Conservation (phyloP, 2,888 invertebrate genomes). For the Hirtodrosophila confusa region DNA sequence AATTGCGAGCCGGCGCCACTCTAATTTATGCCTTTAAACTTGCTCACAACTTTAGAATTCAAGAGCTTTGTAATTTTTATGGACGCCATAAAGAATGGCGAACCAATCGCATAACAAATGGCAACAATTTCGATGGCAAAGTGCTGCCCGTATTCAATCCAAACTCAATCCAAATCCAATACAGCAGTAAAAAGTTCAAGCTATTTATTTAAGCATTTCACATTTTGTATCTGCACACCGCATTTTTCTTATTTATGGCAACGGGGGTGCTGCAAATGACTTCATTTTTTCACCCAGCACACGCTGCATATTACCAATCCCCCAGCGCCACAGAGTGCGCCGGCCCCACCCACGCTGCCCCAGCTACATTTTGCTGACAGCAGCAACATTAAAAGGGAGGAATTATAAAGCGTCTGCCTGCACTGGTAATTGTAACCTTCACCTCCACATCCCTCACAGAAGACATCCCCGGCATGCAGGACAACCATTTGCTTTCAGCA, state of each 20-base stretch:
- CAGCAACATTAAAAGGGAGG: slow-evolving; percentile 56
- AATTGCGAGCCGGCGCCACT: slow-evolving; percentile 21
- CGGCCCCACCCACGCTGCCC: slow-evolving; percentile 11
- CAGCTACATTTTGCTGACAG: slow-evolving; percentile 55
- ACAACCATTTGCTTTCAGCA: slow-evolving; percentile 37
- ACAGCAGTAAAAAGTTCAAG: slow-evolving; percentile 62
- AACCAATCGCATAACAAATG: slow-evolving; percentile 76
- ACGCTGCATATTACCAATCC: slow-evolving; percentile 7
- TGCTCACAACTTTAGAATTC: slow-evolving; percentile 52
- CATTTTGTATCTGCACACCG: slow-evolving; percentile 73
- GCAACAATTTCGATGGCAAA: slow-evolving; percentile 69
- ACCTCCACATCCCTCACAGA: background rate
- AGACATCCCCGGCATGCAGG: slow-evolving; percentile 40
- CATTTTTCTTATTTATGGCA: slow-evolving; percentile 74
- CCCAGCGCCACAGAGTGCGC: background rate
- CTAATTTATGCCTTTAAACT: slow-evolving; percentile 70
- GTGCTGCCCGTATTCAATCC: slow-evolving; percentile 40
- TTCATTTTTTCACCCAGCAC: slow-evolving; percentile 49
- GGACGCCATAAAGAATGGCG: slow-evolving; percentile 55
- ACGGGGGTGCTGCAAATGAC: slow-evolving; percentile 54
- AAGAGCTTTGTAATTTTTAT: slow-evolving; percentile 59
- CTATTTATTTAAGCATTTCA: slow-evolving; percentile 76
- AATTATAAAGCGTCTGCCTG: slow-evolving; percentile 58
- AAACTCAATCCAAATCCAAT: slow-evolving; percentile 67
- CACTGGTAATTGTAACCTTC: slow-evolving; percentile 66